phyloP scores from a whole-genome alignment of 2,113 vertebrate genomes.

The Bos javanicus region DNA sequence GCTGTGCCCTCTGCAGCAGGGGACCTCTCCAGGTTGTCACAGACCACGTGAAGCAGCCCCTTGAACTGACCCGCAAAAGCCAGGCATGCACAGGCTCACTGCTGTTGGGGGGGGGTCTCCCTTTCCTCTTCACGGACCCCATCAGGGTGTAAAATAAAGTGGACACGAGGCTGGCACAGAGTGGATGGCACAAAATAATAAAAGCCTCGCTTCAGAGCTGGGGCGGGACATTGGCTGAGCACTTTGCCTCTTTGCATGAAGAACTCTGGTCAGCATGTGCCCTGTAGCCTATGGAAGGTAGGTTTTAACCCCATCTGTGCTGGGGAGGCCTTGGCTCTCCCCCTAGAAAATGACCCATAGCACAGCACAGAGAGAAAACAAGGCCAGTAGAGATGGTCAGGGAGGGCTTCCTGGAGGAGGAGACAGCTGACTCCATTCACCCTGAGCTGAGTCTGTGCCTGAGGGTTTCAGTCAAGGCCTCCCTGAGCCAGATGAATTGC shows the following conservation, averaged over 20 bases:
- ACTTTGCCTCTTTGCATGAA: background rate
- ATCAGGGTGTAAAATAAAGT: background rate
- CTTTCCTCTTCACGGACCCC: background rate
- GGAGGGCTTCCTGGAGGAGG: background rate
- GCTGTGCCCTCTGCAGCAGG: background rate
- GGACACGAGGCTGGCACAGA: background rate
- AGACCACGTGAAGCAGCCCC: background rate
- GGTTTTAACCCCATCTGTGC: constrained; percentile 2
- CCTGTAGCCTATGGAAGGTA: background rate
- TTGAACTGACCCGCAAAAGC: background rate
- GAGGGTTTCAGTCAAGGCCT: background rate
- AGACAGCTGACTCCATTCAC: background rate
- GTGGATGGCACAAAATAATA: background rate
- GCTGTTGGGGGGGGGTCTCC: background rate
- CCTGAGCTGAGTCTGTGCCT: background rate
- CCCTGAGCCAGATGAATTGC: background rate
- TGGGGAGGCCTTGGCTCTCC: background rate
- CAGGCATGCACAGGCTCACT: background rate
- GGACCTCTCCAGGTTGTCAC: background rate
- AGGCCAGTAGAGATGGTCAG: background rate
- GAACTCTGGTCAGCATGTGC: background rate
- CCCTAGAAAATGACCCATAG: background rate
- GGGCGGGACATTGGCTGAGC: background rate
- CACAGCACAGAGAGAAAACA: background rate
- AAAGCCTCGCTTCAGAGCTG: background rate